phyloP scores from a whole-genome alignment of 2,888 invertebrate genomes.

The Hyalella azteca region DNA sequence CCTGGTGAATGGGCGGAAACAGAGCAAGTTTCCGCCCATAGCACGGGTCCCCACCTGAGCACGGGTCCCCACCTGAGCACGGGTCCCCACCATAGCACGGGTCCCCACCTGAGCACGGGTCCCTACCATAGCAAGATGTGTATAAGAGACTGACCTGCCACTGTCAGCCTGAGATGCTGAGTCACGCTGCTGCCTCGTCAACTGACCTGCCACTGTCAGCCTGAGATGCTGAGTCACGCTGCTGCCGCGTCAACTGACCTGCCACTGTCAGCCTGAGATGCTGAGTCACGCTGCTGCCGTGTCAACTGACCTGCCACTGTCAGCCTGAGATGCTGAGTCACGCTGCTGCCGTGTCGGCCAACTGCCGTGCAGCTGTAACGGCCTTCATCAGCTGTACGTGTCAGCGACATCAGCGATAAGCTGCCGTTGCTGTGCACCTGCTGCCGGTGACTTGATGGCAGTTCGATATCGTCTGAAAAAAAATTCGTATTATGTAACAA shows the following conservation, averaged over 20 bases:
- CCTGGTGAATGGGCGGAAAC: no score
- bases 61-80: conserved; percentile 43
- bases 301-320: conserved; percentile 43
- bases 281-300: conserved; percentile 46
- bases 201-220: conserved; percentile 39
- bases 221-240: conserved; percentile 41
- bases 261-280: conserved; percentile 36
- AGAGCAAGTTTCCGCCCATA: conserved; percentile 39
- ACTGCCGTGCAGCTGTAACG: conserved; percentile 56
- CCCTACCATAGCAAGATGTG: no score
- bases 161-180: neutral
- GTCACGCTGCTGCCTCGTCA: neutral
- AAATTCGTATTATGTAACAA: no score
- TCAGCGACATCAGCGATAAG: conserved; percentile 45
- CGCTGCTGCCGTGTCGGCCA: conserved; percentile 49
- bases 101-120: conserved; percentile 43
- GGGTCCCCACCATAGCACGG: conserved; percentile 45
- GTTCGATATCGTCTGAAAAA: conserved; percentile 32
- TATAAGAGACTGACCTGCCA: neutral
- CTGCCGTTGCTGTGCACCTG: conserved; percentile 46
- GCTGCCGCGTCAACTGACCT: conserved; percentile 45
- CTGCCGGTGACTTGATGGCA: conserved; percentile 49
- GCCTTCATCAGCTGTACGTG: conserved; percentile 50
- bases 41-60: conserved; percentile 52
- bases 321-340: conserved; percentile 43